Evolutionary conservation across 1,140 invertebrate genomes (phyloP), one percentile per base, ranked within the genome.

Genomic region (Diabrotica undecimpunctata): DNA sequence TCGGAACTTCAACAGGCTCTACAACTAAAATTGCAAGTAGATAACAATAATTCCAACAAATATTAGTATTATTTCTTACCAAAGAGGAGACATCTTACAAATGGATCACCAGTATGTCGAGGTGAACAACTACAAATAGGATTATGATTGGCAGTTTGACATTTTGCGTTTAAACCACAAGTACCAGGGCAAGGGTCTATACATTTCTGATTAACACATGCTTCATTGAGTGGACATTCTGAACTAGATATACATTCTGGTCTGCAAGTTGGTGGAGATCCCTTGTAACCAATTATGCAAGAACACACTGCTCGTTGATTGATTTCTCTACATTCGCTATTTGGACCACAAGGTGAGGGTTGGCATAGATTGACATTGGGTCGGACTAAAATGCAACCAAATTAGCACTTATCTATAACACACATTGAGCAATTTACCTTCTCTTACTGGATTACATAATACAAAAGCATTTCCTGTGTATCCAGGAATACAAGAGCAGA

Each of bases 141-240:
- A 70, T 86, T 85, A 70, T 90, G 88, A 73, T 89, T 89, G 2
- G 87, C 80, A 6, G 89, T 87, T 72, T 84, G 81, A 72, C 89
- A 91, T 66, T 83, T 82, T 25, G 91, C 86, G 73, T 87, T 86
- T 65, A 85, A 78, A 56, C 90, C 90, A 74, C 91, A 94, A 7
- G 87, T 84, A 59, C 87, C 89, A 37, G 84, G 80, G 71, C 90
- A 92, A 7, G 90, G 90, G 77, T 93, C 85, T 14, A 75, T 80
- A 74, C 88, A 90, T 67, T 82, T 86, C 50, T 86, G 85, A 66
- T 84, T 83, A 35, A 85, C 79, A 72, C 88, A 90, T 3, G 86
- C 84, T 72, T 82, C 75, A 67, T 80, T 83, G 53, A 76, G 62
- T 50, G 80, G 62, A 75, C 87, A 89, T 68, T 88, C 87, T 5